Evolutionary conservation across 35 echinoderm and acorn worm species (phyloP).

Genomic region (Ptychodera flava): DNA sequence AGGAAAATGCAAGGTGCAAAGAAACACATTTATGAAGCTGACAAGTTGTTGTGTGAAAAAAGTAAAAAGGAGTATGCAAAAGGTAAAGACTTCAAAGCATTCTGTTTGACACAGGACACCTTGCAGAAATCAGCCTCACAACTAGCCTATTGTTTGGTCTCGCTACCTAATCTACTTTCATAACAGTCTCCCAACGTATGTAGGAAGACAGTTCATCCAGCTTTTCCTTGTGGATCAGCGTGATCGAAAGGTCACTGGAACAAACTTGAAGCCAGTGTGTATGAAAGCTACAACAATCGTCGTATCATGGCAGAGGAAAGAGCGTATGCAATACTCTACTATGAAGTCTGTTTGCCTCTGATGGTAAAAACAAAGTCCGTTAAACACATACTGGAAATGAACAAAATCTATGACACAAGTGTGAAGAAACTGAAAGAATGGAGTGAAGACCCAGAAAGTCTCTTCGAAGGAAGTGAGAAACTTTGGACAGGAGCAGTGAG

Average conservation of each 20-base stretch:
- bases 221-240: neutral
- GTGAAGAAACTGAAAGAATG: constrained; percentile 1
- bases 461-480: neutral
- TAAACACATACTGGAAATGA: neutral
- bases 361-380: neutral
- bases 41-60: neutral
- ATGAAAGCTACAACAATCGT: neutral
- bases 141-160: neutral
- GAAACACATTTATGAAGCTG: neutral
- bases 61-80: neutral
- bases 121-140: neutral
- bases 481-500: neutral
- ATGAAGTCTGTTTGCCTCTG: neutral
- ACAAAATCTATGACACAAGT: neutral
- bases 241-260: neutral
- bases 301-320: neutral
- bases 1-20: neutral
- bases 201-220: neutral
- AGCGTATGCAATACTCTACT: neutral
- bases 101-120: neutral
- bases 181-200: neutral
- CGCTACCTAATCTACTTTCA: neutral
- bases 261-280: neutral
- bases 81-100: neutral
- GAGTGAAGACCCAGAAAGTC: neutral